phyloP scores from a whole-genome alignment of 2,113 vertebrate genomes.

The Columba janthina region DNA sequence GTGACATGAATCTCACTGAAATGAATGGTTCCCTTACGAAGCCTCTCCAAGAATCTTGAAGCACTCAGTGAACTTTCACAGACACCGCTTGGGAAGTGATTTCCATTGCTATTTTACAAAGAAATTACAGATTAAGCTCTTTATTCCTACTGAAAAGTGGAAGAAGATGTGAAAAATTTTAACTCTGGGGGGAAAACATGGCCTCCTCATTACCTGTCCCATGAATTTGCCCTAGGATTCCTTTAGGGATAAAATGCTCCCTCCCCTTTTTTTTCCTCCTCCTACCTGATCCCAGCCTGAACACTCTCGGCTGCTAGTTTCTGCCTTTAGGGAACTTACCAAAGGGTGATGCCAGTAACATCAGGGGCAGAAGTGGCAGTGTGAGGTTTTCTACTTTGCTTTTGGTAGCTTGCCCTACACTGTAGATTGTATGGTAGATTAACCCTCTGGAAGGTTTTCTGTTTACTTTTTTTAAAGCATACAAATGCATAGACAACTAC shows the following conservation, averaged over 20 bases:
- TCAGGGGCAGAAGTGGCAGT: neutral
- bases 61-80: neutral
- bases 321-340: neutral
- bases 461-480: neutral
- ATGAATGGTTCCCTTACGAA: neutral
- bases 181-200: neutral
- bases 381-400: neutral
- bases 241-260: neutral
- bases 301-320: neutral
- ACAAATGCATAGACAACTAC: neutral
- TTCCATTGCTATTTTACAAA: neutral
- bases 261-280: neutral
- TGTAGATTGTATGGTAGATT: neutral
- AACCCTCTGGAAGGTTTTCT: neutral
- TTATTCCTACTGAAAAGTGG: neutral
- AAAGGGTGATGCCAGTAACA: neutral
- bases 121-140: neutral
- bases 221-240: neutral
- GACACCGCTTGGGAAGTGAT: neutral
- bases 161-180: neutral
- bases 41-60: slow-evolving; percentile 2
- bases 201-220: neutral
- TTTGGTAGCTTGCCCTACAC: fast-evolving
- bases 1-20: neutral
- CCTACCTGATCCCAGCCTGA: neutral